Evolutionary conservation across 1,140 invertebrate species (phyloP).

Genomic region (Orius laevigatus): DNA sequence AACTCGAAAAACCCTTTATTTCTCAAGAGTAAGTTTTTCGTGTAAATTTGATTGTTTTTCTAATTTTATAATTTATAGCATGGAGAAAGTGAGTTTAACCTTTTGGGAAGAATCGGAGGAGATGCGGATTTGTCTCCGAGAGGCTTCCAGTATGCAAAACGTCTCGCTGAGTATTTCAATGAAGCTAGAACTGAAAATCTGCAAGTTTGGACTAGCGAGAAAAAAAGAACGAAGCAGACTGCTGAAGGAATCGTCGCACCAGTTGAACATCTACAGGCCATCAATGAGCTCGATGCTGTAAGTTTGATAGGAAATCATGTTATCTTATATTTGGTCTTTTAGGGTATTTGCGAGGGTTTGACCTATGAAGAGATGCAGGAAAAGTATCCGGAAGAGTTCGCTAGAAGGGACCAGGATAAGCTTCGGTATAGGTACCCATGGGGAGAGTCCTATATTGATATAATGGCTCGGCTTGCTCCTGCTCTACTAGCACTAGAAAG

Average conservation of each 20-base stretch:
- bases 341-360: slow-evolving; percentile 84
- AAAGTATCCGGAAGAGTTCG: slow-evolving; percentile 78
- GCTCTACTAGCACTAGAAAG: slow-evolving; percentile 65
- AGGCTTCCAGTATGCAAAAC: slow-evolving; percentile 61
- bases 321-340: slow-evolving; percentile 20
- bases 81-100: slow-evolving; percentile 83
- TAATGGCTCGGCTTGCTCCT: slow-evolving; percentile 66
- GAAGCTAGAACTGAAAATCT: slow-evolving; percentile 43
- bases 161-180: slow-evolving; percentile 57
- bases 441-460: slow-evolving; percentile 79
- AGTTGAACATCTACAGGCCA: slow-evolving; percentile 54
- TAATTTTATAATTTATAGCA: slow-evolving; percentile 40
- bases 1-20: slow-evolving; percentile 52
- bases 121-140: slow-evolving; percentile 67
- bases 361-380: slow-evolving; percentile 89
- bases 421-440: slow-evolving; percentile 81
- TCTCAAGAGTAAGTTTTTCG: slow-evolving; percentile 43
- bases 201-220: slow-evolving; percentile 74
- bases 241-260: slow-evolving; percentile 61
- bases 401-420: slow-evolving; percentile 79
- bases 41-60: background rate
- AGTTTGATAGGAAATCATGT: slow-evolving; percentile 22
- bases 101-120: slow-evolving; percentile 78
- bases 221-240: slow-evolving; percentile 75
- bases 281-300: slow-evolving; percentile 85